These are phyloP conservation scores for Lanius ludovicianus DNA, from an alignment of 2,113 vertebrate species.

Conservation along the genomic window DNA sequence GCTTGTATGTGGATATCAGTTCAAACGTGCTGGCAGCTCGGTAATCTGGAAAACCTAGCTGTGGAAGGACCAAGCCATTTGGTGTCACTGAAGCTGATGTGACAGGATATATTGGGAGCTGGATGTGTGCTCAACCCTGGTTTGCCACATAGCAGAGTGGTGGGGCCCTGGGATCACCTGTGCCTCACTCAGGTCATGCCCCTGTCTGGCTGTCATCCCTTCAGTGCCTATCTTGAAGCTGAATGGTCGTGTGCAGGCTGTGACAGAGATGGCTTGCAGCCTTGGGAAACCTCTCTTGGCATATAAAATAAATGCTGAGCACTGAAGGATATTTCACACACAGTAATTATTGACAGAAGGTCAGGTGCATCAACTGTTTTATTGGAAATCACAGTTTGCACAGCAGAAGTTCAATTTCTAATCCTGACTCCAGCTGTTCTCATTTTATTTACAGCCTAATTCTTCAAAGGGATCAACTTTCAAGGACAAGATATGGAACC, in stretches of 20 bases:
- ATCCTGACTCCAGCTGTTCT: background rate
- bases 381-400: background rate
- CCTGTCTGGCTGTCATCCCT: background rate
- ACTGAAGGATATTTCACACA: background rate
- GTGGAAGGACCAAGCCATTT: background rate
- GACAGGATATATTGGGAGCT: background rate
- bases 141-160: background rate
- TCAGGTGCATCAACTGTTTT: background rate
- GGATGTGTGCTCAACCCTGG: background rate
- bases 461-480: background rate
- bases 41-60: background rate
- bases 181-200: rapidly evolving
- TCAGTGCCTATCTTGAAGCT: background rate
- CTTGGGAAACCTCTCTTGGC: background rate
- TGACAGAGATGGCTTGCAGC: background rate
- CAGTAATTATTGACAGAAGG: background rate
- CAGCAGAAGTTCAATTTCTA: background rate
- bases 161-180: rapidly evolving
- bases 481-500: background rate
- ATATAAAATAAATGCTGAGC: background rate
- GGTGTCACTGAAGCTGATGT: background rate
- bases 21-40: background rate
- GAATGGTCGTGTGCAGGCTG: background rate
- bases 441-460: background rate
- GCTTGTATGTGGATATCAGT: background rate